These are phyloP conservation scores for Coranthus polyacanthus DNA, from an alignment of 2,797 vertebrate genomes.

Conservation along the genomic window DNA sequence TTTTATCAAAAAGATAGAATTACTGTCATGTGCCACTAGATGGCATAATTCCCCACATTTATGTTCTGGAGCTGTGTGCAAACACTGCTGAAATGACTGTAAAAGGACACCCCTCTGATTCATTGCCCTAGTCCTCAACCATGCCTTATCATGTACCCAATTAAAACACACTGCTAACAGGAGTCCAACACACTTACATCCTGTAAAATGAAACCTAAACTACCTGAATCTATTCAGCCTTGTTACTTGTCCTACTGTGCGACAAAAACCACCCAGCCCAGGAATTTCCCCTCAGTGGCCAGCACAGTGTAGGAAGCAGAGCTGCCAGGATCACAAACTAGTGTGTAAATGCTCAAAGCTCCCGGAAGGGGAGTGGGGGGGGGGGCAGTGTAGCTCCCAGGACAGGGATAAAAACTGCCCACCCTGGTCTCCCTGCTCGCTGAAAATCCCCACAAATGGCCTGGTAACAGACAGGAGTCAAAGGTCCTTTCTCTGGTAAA, in stretches of 20 bases:
- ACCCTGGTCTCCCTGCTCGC: constrained; percentile 32
- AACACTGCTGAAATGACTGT: constrained; percentile 51
- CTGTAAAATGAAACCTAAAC: constrained; percentile 71
- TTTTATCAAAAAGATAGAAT: not conserved
- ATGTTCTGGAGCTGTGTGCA: not conserved
- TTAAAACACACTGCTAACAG: constrained; percentile 71
- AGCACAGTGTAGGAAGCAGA: constrained; percentile 58
- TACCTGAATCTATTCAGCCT: constrained; percentile 49
- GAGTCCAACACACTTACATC: constrained; percentile 65
- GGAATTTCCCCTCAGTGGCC: constrained; percentile 76
- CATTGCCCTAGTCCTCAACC: constrained; percentile 53
- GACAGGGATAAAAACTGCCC: constrained; percentile 57
- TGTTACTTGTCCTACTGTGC: constrained; percentile 46
- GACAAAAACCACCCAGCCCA: constrained; percentile 65
- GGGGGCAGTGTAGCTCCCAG: constrained; percentile 51
- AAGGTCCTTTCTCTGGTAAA: constrained; percentile 67
- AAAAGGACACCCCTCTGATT: constrained; percentile 73
- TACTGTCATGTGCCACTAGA: constrained; percentile 62
- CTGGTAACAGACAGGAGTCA: constrained; percentile 51
- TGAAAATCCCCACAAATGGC: constrained; percentile 58
- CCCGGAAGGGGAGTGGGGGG: constrained; percentile 54
- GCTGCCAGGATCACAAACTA: constrained; percentile 68
- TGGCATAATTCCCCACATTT: constrained; percentile 47
- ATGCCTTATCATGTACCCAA: constrained; percentile 70
- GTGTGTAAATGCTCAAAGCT: constrained; percentile 67